Base-by-base conservation (phyloP, 2,888 invertebrate genomes). In the Nomada lathburiana region DNA sequence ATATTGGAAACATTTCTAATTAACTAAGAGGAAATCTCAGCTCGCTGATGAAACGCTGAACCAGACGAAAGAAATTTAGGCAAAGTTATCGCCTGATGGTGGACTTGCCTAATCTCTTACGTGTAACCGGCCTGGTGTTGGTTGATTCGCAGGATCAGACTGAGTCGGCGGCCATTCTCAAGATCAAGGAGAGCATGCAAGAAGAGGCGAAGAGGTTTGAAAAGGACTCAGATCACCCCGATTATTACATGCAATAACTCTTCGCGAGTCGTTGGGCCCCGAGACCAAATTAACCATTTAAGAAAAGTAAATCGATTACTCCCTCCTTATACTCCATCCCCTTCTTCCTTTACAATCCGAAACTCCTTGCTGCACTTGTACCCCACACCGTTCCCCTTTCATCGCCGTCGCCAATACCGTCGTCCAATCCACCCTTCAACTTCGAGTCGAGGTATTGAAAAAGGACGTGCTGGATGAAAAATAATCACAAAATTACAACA, bases 151-250 rank as follows among this genome's bases (percentile, higher is more conserved):
- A 96, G 95, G 97, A 98, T 96, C 98, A 98, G 96, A 99, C 97
- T 94, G 99, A 99, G 96, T 98, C 98, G 94, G 99, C 99, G 94
- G 99, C 99, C 96, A 99, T 99, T 95, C 96, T 99, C 95, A 99
- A 99, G 96, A 99, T 99, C 95, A 99, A 99, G 96, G 99, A 99
- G 95, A 98, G 98, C 96, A 99, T 99, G 98, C 99, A 99, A 95
- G 99, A 99, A 95, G 99, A 99, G 95, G 99, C 99, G 94, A 99
- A 99, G 96, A 97, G 99, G 95, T 98, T 98, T 95, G 98, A 98
- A 95, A 98, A 98, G 96, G 98, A 98, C 95, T 97, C 98, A 91
- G 98, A 98, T 94, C 98, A 98, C 94, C 98, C 98, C 94, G 98
- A 98, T 95, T 98, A 98, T 96, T 98, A 98, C 95, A 98, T 98